Evolutionary conservation across 2,888 invertebrate species (phyloP).

Genomic region (Drosophila testacea): DNA sequence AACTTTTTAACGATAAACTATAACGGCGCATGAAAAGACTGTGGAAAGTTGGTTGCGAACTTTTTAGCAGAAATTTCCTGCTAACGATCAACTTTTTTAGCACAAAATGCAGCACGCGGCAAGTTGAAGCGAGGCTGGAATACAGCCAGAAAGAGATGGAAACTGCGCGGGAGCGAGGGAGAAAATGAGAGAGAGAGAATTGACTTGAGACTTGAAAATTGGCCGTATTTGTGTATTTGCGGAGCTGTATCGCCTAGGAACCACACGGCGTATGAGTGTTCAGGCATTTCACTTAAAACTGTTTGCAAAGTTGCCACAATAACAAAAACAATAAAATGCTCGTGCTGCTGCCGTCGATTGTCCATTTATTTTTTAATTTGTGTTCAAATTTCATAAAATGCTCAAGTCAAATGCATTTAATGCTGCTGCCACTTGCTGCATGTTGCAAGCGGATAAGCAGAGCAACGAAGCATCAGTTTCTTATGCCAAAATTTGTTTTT

Average conservation of each 20-base stretch:
- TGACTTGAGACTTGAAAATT: conserved; percentile 58
- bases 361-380: conserved; percentile 62
- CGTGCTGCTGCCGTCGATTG: conserved; percentile 34
- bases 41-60: conserved; percentile 62
- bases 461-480: conserved; percentile 4
- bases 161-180: neutral
- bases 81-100: conserved; percentile 72
- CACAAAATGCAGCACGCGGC: conserved; percentile 42
- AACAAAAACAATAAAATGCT: conserved; percentile 24
- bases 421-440: conserved; percentile 34
- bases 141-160: neutral
- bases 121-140: conserved; percentile 17
- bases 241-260: conserved; percentile 17
- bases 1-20: conserved; percentile 70
- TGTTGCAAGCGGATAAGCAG: conserved; percentile 53
- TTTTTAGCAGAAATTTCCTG: conserved; percentile 70
- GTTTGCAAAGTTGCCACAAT: conserved; percentile 44
- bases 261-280: conserved; percentile 56
- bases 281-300: conserved; percentile 53
- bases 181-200: neutral
- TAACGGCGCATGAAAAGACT: conserved; percentile 75
- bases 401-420: conserved; percentile 28
- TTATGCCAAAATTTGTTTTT: conserved; percentile 28
- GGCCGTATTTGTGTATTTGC: conserved; percentile 65
- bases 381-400: conserved; percentile 33